These are phyloP conservation scores for Miniopterus natalensis DNA, from an alignment of 2,113 vertebrate genomes.

Conservation along the genomic window DNA sequence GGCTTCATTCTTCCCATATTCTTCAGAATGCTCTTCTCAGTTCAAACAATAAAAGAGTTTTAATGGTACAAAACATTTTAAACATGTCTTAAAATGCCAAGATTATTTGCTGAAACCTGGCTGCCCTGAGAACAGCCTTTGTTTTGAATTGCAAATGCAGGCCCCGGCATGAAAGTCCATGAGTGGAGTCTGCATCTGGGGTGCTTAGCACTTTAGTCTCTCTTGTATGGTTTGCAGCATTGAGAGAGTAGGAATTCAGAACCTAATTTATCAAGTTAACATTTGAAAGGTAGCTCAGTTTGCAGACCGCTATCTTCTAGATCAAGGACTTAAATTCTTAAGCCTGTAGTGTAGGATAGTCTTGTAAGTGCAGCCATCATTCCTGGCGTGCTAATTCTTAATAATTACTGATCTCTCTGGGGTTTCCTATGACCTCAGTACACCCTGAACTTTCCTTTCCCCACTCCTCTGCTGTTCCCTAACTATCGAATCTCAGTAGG, in stretches of 20 bases:
- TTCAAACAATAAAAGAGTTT: slow-evolving; percentile 67
- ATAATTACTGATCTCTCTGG: slow-evolving; percentile 29
- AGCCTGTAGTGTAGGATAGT: slow-evolving; percentile 19
- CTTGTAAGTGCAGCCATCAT: slow-evolving; percentile 36
- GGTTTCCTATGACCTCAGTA: not conserved
- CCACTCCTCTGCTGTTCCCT: not conserved
- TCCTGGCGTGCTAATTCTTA: slow-evolving; percentile 62
- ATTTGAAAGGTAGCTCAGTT: slow-evolving; percentile 51
- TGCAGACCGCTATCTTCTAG: slow-evolving; percentile 3
- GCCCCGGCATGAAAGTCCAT: not conserved
- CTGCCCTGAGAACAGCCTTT: slow-evolving; percentile 7
- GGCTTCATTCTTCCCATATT: not conserved
- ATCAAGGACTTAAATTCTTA: slow-evolving; percentile 59
- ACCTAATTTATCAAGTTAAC: slow-evolving; percentile 67
- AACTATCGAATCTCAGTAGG: not conserved
- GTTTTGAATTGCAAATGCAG: not conserved
- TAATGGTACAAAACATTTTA: slow-evolving; percentile 61
- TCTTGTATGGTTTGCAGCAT: not conserved
- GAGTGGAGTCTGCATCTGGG: not conserved
- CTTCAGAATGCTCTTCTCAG: slow-evolving; percentile 42
- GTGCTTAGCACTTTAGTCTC: not conserved
- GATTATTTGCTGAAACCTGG: slow-evolving; percentile 30
- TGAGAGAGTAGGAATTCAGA: slow-evolving; percentile 21
- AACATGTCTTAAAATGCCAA: slow-evolving; percentile 30
- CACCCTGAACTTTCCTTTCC: not conserved